A percentile compares a stretch with the other conserved stretches of the same genome.
Conservation (phyloP, 1,140 invertebrate genomes). For the Rhizoglyphus robini region DNA sequence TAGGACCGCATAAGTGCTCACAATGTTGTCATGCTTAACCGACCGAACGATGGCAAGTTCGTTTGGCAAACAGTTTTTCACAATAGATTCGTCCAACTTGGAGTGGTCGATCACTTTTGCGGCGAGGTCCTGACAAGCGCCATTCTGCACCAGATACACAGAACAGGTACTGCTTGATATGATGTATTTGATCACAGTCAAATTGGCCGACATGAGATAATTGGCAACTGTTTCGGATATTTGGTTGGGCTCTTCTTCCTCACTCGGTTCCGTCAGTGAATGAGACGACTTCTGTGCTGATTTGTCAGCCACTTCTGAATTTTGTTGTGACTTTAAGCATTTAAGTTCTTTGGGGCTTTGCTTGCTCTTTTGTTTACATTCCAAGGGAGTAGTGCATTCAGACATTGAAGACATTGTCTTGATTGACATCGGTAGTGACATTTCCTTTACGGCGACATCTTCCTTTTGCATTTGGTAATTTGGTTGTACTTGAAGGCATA, state of each 20-base stretch:
- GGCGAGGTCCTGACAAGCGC: background rate
- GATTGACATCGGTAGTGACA: no score
- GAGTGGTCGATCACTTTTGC: background rate
- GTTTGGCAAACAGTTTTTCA: background rate
- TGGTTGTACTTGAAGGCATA: no score
- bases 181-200: background rate
- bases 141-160: background rate
- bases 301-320: no score
- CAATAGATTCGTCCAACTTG: background rate
- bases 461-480: no score
- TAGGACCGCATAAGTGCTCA: background rate
- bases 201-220: background rate
- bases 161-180: background rate
- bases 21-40: background rate
- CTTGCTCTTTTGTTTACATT: no score
- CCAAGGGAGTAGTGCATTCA: no score
- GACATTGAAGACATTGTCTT: no score
- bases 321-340: no score
- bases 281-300: background rate
- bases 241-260: background rate
- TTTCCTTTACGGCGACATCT: no score
- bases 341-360: no score
- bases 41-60: background rate
- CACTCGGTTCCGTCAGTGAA: background rate
- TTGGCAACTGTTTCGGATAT: background rate